Conservation (phyloP, 2,797 vertebrate species). For the Knipowitschia caucasica region DNA sequence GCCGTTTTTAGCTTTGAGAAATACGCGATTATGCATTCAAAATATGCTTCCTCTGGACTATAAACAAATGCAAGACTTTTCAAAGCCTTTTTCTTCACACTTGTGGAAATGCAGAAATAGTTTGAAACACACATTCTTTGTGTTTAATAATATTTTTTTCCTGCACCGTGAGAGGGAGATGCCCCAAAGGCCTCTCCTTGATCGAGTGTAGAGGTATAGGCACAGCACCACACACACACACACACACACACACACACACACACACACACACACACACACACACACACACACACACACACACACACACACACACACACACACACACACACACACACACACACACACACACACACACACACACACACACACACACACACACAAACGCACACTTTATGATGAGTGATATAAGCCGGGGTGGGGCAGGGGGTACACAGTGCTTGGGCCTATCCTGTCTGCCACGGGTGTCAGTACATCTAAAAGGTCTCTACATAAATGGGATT, state of each 20-base stretch:
- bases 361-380: background rate
- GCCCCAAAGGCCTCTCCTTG: slow-evolving; percentile 68
- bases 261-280: slow-evolving; percentile 17
- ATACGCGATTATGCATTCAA: slow-evolving; percentile 42
- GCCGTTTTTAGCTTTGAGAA: slow-evolving; percentile 14
- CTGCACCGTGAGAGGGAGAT: slow-evolving; percentile 42
- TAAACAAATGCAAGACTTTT: slow-evolving; percentile 49
- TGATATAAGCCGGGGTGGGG: slow-evolving; percentile 57
- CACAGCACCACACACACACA: slow-evolving; percentile 36
- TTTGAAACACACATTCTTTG: slow-evolving; percentile 48
- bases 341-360: slow-evolving; percentile 24
- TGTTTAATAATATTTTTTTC: slow-evolving; percentile 60
- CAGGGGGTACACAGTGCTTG: slow-evolving; percentile 46
- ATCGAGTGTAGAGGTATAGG: slow-evolving; percentile 60
- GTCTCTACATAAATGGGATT: slow-evolving; percentile 82
- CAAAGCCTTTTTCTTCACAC: slow-evolving; percentile 56
- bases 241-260: background rate
- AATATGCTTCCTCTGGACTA: slow-evolving; percentile 40
- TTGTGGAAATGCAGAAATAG: slow-evolving; percentile 62
- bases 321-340: slow-evolving; percentile 24
- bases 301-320: slow-evolving; percentile 21
- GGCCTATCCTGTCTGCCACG: slow-evolving; percentile 67
- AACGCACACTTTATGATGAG: slow-evolving; percentile 26
- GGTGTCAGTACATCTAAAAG: slow-evolving; percentile 79
- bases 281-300: slow-evolving; percentile 24